phyloP scores from a whole-genome alignment of 2,888 invertebrate species.

The Zhuqinia jingwanae region DNA sequence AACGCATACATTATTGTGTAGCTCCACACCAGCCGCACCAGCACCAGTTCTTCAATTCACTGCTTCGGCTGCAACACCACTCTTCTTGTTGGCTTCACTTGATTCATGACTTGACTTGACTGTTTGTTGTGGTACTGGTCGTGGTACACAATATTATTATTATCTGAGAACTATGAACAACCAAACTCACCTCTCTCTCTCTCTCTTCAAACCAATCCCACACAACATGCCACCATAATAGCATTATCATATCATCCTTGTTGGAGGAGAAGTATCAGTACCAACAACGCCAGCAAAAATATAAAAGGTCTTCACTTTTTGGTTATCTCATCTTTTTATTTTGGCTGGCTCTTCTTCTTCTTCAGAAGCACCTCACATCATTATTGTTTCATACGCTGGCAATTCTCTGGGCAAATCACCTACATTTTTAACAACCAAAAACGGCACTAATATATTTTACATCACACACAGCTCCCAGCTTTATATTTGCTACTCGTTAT shows the following conservation, averaged over 20 bases:
- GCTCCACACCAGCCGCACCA: too few relatives aligned
- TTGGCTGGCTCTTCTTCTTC: slow-evolving; percentile 31
- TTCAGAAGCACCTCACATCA: not conserved
- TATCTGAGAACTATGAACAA: not conserved
- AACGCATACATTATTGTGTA: too few relatives aligned
- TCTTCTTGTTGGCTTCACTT: not conserved
- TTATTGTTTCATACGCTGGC: slow-evolving; percentile 40
- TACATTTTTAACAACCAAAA: slow-evolving; percentile 40
- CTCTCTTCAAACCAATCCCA: too few relatives aligned
- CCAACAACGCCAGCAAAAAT: too few relatives aligned
- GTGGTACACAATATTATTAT: too few relatives aligned
- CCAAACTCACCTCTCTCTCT: not conserved
- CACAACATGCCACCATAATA: too few relatives aligned
- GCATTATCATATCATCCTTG: not conserved
- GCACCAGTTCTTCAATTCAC: not conserved
- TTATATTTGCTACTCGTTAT: not conserved
- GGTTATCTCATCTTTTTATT: slow-evolving; percentile 43
- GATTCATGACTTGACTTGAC: too few relatives aligned
- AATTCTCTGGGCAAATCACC: slow-evolving; percentile 50
- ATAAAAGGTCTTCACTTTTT: not conserved
- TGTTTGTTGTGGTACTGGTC: too few relatives aligned
- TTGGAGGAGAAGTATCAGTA: not conserved
- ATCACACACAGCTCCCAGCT: not conserved
- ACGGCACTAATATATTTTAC: not conserved
- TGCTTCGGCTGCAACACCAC: slow-evolving; percentile 30